These are phyloP conservation scores for Drosophila serrata DNA, from an alignment of 1,140 invertebrate species.

Conservation along the genomic window DNA sequence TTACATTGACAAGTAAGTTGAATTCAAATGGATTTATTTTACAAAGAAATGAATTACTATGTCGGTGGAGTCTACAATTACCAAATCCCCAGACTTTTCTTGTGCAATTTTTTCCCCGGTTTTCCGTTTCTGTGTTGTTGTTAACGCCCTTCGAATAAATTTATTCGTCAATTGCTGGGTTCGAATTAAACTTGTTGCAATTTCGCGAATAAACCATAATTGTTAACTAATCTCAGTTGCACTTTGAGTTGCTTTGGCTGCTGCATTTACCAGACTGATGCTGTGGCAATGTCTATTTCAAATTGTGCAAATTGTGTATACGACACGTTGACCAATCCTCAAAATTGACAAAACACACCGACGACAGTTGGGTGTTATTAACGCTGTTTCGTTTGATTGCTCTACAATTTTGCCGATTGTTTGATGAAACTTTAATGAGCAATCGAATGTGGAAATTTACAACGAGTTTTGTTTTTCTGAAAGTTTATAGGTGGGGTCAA, in stretches of 20 bases:
- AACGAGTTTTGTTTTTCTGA: not conserved
- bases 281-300: conserved; percentile 26
- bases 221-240: conserved; percentile 73
- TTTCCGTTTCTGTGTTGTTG: conserved; percentile 25
- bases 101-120: conserved; percentile 49
- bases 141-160: conserved; percentile 70
- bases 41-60: conserved; percentile 31
- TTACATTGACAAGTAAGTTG: conserved; percentile 83
- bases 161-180: conserved; percentile 70
- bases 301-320: conserved; percentile 78
- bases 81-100: conserved; percentile 25
- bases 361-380: conserved; percentile 65
- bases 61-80: conserved; percentile 41
- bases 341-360: conserved; percentile 69
- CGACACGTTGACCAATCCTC: conserved; percentile 77
- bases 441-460: conserved; percentile 12
- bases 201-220: conserved; percentile 75
- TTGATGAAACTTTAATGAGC: conserved; percentile 33
- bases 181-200: conserved; percentile 80
- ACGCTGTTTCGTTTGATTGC: conserved; percentile 40
- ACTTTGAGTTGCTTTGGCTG: conserved; percentile 36
- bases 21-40: conserved; percentile 18
- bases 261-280: conserved; percentile 15
- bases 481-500: not conserved
- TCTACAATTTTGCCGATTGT: conserved; percentile 53